Base-by-base conservation (phyloP, 2,888 invertebrate species). In the Megastigmus dorsalis region DNA sequence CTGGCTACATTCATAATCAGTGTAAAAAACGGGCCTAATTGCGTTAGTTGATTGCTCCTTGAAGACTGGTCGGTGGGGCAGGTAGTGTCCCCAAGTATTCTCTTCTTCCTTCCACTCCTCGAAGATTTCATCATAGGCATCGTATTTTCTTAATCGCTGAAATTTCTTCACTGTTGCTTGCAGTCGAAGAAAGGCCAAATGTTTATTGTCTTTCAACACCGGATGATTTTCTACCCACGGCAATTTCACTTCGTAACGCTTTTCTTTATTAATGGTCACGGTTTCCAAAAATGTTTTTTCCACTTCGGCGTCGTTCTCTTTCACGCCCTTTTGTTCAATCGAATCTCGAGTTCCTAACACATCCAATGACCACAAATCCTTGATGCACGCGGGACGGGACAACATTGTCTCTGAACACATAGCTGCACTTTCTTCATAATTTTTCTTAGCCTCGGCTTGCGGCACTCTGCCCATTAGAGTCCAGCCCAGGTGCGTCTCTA, bases 141-240 rank as follows among this genome's bases (percentile, higher is more conserved):
- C 60, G 30, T 72, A 74, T 13, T 74, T 65, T n/a, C 55, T 48
- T 23, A 74, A 63, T 13, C 62, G 60, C n/a, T 75, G 50, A 20
- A 81, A 52, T 71, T 77, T 81, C 7, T 76, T 77, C 18, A 77
- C 33, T 1, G 78, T 79, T 13, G 63, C 48, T 36, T 76, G 62
- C 15, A 82, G 60, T 60, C 80, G 70, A 45, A 71, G 80, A 48
- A 69, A 65, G 0, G 82, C 80, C 4, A 82, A 13, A 6, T 74
- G 28, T 48, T 75, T 79, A 68, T 82, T 81, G 33, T 48, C 55
- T n/a, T 76, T 66, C 2, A 84, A 45, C 3, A 77, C 79, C 0
- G 81, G 79, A 71, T 83, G 82, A 20, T 78, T 80, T 26, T 80
- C 79, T 18, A 79, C 70, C 82, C 82, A 83, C 10, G 84, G 84